Conservation (phyloP, 2,797 vertebrate genomes). For the Lepilemur septentrionalis region DNA sequence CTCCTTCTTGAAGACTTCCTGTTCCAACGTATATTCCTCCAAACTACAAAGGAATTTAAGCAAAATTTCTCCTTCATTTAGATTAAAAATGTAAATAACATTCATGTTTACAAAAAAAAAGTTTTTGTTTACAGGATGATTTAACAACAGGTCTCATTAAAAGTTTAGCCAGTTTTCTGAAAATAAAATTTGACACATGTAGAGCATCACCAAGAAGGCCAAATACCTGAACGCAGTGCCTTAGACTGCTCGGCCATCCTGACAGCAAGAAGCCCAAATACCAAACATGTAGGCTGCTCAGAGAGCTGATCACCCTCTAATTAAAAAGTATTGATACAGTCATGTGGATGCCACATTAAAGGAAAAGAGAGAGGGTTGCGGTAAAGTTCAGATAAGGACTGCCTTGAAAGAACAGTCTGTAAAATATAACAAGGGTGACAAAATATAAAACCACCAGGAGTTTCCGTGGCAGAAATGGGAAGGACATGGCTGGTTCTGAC, state of each 20-base stretch:
- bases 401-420: neutral
- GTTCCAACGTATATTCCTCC: conserved; percentile 36
- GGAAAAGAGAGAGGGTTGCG: neutral
- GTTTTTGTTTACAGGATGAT: neutral
- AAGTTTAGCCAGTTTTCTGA: conserved; percentile 49
- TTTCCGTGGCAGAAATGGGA: conserved; percentile 64
- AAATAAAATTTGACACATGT: conserved; percentile 38
- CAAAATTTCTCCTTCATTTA: conserved; percentile 19
- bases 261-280: conserved; percentile 28
- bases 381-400: neutral
- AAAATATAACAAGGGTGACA: conserved; percentile 8
- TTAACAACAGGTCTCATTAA: conserved; percentile 37
- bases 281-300: neutral
- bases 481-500: conserved; percentile 67
- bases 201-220: neutral
- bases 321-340: neutral
- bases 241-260: too few species aligned
- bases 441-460: neutral
- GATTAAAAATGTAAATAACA: conserved; percentile 53
- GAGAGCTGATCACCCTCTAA: neutral
- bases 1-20: conserved; percentile 59
- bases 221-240: too few species aligned
- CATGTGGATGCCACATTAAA: neutral
- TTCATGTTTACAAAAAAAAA: conserved; percentile 44
- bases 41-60: conserved; percentile 54